Evolutionary conservation across 2,797 vertebrate genomes (phyloP), one percentile per base, ranked within the genome.

Genomic region (Coracias cyanogaster): DNA sequence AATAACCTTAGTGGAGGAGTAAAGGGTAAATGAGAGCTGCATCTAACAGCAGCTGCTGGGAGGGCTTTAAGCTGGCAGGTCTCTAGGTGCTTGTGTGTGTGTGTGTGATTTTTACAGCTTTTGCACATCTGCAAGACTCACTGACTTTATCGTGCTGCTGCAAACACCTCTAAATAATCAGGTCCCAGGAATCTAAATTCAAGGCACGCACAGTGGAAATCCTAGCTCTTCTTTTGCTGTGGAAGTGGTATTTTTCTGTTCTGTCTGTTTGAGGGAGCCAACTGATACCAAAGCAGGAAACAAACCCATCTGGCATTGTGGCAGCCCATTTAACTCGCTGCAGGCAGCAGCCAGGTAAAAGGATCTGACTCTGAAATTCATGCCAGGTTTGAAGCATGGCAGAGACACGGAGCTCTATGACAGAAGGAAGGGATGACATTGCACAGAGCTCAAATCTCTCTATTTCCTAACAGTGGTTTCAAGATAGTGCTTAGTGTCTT

Each of bases 61-160:
- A 89, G 22, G 61, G 24, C 37, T 84, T 79, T 72, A 78, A 91
- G 73, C 62, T 84, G 73, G 45, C 66, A 71, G 43, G 67, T 91
- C 85, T 91, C 85, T 89, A 58, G 83, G 52, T 80, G 35, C 60
- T 31, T 78, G 20, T 83, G 66, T 51, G 49, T 54, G 18, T 26
- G 64, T 26, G 64, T 77, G 55, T 64, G 78, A 73, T 82, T 92
- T 91, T 94, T 91, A 84, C 52, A 82, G 82, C 74, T 76, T 86
- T 77, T 82, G 85, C 91, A 88, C 89, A 94, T 86, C 95, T 95
- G 89, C 91, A 94, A 76, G 58, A 49, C 45, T 84, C n/a, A 0
- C 76, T 5, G 5, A 45, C 72, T 94, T 96, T 86, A 89, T 45
- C 41, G 62, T 7, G 31, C 48, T 70, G 51, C 58, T 79, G 61